A percentile compares a stretch with the other conserved stretches of the same genome.
Conservation (phyloP, 2,797 vertebrate species). For the Australoheros facetus region DNA sequence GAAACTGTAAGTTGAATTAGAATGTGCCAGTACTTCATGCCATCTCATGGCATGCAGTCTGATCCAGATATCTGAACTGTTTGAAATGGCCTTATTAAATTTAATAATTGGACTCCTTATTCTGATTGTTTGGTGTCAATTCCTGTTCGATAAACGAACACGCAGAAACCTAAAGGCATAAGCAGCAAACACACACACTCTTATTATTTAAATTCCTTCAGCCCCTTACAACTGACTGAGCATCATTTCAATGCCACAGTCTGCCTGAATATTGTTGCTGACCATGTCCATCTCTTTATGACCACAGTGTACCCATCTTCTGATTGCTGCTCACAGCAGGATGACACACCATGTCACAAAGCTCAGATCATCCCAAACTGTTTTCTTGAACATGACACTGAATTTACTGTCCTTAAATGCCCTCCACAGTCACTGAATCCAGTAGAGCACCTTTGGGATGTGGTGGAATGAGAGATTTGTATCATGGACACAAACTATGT, state of each 20-base stretch:
- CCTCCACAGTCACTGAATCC: not conserved
- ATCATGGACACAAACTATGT: not conserved
- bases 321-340: not conserved
- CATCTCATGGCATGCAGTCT: no score
- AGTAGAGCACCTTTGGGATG: not conserved
- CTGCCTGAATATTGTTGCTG: not conserved
- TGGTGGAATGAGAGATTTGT: not conserved
- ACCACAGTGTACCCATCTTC: not conserved
- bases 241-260: not conserved
- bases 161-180: no score
- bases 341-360: not conserved
- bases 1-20: no score
- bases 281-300: not conserved
- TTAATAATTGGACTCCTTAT: no score
- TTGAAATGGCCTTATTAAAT: no score
- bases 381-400: not conserved
- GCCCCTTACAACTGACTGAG: not conserved
- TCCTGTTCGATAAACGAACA: no score
- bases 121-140: no score
- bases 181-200: no score
- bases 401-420: not conserved
- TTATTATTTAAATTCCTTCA: no score
- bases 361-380: not conserved
- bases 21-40: no score
- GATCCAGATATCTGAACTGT: no score